Evolutionary conservation across 2,113 vertebrate species (phyloP).

Genomic region (Tragelaphus imberbis): DNA sequence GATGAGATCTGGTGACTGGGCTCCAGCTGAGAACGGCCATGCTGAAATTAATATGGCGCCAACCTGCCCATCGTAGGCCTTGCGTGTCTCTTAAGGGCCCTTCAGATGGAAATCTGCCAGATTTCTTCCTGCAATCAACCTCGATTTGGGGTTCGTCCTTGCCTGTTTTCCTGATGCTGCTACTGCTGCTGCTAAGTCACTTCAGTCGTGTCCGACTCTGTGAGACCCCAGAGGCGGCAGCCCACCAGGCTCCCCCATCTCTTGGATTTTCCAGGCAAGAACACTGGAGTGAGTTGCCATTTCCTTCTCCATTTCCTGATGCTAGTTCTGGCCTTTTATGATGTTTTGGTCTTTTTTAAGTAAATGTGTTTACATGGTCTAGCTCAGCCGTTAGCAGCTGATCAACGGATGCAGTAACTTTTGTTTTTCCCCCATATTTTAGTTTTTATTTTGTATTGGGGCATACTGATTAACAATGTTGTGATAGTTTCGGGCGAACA

Average conservation of each 20-base stretch:
- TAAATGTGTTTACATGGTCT: neutral
- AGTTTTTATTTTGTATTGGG: neutral
- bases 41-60: constrained; percentile 23
- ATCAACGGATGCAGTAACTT: neutral
- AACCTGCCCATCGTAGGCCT: neutral
- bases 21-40: neutral
- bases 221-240: too few species aligned
- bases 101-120: neutral
- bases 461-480: neutral
- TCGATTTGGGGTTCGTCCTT: neutral
- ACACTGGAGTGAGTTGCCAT: too few species aligned
- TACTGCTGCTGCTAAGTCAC: too few species aligned
- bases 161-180: neutral
- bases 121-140: neutral
- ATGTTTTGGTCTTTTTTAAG: neutral
- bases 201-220: too few species aligned
- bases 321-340: neutral
- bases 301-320: neutral
- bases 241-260: too few species aligned
- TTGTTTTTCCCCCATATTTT: neutral
- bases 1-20: neutral
- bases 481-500: neutral
- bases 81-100: neutral
- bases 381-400: neutral
- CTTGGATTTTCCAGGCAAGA: too few species aligned